A percentile compares a stretch with the other conserved stretches of the same genome.
Conservation (phyloP, 2,797 vertebrate species). For the Scarus forsteni region DNA sequence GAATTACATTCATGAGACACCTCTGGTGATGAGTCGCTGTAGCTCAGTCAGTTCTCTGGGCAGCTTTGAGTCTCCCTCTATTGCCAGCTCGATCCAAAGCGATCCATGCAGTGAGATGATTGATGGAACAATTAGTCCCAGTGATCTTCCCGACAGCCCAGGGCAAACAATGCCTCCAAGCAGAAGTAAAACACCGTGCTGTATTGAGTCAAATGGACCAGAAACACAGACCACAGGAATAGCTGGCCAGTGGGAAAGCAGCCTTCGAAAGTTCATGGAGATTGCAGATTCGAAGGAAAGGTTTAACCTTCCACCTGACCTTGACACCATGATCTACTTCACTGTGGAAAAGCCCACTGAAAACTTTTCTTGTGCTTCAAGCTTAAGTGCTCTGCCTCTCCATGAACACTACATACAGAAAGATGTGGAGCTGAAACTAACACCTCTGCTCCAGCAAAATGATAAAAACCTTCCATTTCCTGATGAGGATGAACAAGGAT, state of each 20-base stretch:
- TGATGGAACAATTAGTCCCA: conserved; percentile 96
- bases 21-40: conserved; percentile 96
- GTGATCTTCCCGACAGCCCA: conserved; percentile 97
- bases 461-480: conserved; percentile 81
- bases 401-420: conserved; percentile 98
- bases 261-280: conserved; percentile 95
- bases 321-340: conserved; percentile 97
- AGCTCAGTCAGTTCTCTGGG: conserved; percentile 98
- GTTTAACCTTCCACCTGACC: conserved; percentile 92
- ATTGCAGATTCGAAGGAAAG: conserved; percentile 95
- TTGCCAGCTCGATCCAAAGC: conserved; percentile 97
- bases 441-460: conserved; percentile 90
- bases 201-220: conserved; percentile 81
- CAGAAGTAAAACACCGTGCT: conserved; percentile 96
- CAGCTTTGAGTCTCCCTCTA: conserved; percentile 96
- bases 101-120: conserved; percentile 98
- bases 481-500: conserved; percentile 84
- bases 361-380: conserved; percentile 99
- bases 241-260: conserved; percentile 94
- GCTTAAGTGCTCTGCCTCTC: conserved; percentile 95
- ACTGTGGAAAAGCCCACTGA: conserved; percentile 98
- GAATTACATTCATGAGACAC: conserved; percentile 98
- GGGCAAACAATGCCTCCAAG: conserved; percentile 99
- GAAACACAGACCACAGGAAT: conserved; percentile 88
- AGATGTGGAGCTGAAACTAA: conserved; percentile 96